Base-by-base conservation (phyloP, 2,113 vertebrate genomes). In the Microtus oregoni region DNA sequence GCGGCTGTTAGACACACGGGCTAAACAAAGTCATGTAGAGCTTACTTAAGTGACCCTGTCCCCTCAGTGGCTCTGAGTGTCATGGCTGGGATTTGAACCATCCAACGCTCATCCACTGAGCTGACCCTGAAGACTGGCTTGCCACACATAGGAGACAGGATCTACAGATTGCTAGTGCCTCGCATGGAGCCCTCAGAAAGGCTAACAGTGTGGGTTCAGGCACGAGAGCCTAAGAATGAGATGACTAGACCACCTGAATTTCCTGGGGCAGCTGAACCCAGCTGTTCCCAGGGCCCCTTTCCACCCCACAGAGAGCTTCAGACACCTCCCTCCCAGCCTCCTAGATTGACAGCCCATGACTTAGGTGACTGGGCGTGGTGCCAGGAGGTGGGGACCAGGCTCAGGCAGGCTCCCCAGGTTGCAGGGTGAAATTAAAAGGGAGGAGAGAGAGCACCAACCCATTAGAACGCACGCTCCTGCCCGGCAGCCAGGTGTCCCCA, bases 321-420 rank as follows among this genome's bases (percentile, higher is more conserved):
- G 5, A 44, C 0, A 13, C 77, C 79, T 92, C 90, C 81, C 85
- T 63, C 85, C 55, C 17, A 1, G 81, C 50, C 97, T 96, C 78
- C 77, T 35, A 14, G 93, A 88, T 79, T 90, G 92, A 86, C 73
- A 93, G 96, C 26, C 67, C 10, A 6, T 88, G n/a, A 85, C 47
- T 73, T 44, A 89, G 55, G 65, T 85, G 55, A 12, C 55, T 72
- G 91, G 97, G 97, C 85, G 0, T 17, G 86, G 93, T 75, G 96
- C 96, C 91, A 7, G 97, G 97, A 98, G 98, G 98, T 97, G 98
- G 98, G 83, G 98, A 98, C 95, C 68, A 14, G 55, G 24, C 96
- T 92, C 67, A 78, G 92, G 89, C 95, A 78, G 26, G 91, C 95
- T 95, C 63, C 65, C 97, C 97, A 97, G 93, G 97, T 98, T 96